These are phyloP conservation scores for Trachelipus rathkii DNA, from an alignment of 1,140 invertebrate species.

Conservation along the genomic window DNA sequence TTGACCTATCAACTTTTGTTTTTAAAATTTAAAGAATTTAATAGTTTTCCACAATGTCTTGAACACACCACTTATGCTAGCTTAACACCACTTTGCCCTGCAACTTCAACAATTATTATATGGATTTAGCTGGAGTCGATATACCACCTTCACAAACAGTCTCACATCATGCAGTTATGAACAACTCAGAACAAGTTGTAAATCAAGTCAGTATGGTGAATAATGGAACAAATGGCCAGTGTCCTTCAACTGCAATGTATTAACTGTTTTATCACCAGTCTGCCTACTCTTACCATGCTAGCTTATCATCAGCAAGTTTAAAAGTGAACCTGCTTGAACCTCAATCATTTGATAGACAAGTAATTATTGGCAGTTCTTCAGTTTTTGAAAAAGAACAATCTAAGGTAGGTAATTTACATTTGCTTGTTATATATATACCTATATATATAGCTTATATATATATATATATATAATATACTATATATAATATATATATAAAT, in stretches of 20 bases:
- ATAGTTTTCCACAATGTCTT: neutral
- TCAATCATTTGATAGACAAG: constrained; percentile 58
- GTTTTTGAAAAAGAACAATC: constrained; percentile 79
- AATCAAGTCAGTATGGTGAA: neutral
- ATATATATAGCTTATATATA: neutral
- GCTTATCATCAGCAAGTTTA: constrained; percentile 18
- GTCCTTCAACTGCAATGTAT: neutral
- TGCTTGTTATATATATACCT: neutral
- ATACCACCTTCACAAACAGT: constrained; percentile 30
- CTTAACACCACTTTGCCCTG: constrained; percentile 28
- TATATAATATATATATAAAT: neutral
- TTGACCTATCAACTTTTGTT: neutral
- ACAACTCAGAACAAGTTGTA: constrained; percentile 26
- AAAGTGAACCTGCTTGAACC: constrained; percentile 16
- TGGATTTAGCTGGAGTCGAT: constrained; percentile 41
- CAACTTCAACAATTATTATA: constrained; percentile 43
- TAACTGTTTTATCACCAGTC: constrained; percentile 14
- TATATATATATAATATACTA: neutral
- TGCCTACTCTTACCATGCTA: constrained; percentile 5
- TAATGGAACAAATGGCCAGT: neutral
- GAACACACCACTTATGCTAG: constrained; percentile 39
- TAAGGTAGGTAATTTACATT: constrained; percentile 60
- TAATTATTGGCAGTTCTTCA: constrained; percentile 79
- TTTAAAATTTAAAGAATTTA: neutral
- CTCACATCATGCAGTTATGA: constrained; percentile 28